Evolutionary conservation across 2,888 invertebrate genomes (phyloP).

Genomic region (Eremobia ochroleuca): DNA sequence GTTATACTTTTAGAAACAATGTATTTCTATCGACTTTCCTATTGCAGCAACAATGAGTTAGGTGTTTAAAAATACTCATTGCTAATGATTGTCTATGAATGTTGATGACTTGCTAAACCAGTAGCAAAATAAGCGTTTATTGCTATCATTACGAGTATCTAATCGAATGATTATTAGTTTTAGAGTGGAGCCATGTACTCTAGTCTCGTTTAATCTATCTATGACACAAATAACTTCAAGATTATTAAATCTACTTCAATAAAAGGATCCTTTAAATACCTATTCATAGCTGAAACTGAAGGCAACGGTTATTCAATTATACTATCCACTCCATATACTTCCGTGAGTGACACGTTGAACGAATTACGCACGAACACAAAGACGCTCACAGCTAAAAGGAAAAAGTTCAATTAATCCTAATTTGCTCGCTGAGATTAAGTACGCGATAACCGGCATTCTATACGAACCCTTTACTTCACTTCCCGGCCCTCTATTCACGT

Average conservation of each 20-base stretch:
- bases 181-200: slow-evolving; percentile 63
- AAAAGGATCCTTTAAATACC: slow-evolving; percentile 35
- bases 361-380: slow-evolving; percentile 86
- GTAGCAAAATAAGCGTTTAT: slow-evolving; percentile 69
- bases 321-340: slow-evolving; percentile 79
- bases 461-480: slow-evolving; percentile 88
- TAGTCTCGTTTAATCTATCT: slow-evolving; percentile 59
- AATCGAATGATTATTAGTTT: slow-evolving; percentile 74
- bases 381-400: slow-evolving; percentile 84
- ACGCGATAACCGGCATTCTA: slow-evolving; percentile 86
- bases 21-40: slow-evolving; percentile 26
- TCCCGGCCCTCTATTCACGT: slow-evolving; percentile 83
- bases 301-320: slow-evolving; percentile 55
- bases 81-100: slow-evolving; percentile 54
- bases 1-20: slow-evolving; percentile 29
- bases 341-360: slow-evolving; percentile 81
- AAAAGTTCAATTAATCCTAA: slow-evolving; percentile 91
- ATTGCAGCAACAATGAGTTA: slow-evolving; percentile 33
- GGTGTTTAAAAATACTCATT: slow-evolving; percentile 52
- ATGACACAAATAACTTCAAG: slow-evolving; percentile 60
- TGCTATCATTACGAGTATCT: slow-evolving; percentile 73
- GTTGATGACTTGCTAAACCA: slow-evolving; percentile 68
- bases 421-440: slow-evolving; percentile 89
- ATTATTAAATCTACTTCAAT: slow-evolving; percentile 39
- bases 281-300: slow-evolving; percentile 51